Evolutionary conservation across 1,140 invertebrate species (phyloP).

Genomic region (Ooceraea biroi): DNA sequence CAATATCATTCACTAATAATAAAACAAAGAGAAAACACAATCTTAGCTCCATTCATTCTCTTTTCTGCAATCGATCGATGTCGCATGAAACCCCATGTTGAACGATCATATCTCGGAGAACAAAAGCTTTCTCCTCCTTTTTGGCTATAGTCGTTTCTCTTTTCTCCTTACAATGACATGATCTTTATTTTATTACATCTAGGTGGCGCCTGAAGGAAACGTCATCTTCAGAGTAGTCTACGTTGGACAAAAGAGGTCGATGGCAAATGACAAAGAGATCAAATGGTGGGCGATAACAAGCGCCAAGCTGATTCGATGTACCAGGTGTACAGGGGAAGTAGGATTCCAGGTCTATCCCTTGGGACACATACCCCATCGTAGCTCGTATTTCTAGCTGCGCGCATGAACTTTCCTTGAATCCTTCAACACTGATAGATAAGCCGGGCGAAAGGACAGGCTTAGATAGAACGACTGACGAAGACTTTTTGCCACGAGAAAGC

Average conservation of each 20-base stretch:
- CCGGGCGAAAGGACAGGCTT: slow-evolving; percentile 40
- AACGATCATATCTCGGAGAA: slow-evolving; percentile 19
- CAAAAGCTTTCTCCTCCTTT: slow-evolving; percentile 13
- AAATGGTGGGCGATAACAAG: slow-evolving; percentile 68
- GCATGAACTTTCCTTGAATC: slow-evolving; percentile 60
- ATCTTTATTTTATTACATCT: slow-evolving; percentile 34
- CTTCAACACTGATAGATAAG: slow-evolving; percentile 68
- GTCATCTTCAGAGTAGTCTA: slow-evolving; percentile 25
- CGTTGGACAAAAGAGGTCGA: slow-evolving; percentile 53
- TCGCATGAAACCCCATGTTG: not conserved
- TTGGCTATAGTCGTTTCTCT: not conserved
- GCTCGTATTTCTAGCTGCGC: slow-evolving; percentile 53
- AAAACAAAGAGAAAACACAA: slow-evolving; percentile 12
- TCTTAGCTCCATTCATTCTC: not conserved
- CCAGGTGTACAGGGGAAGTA: slow-evolving; percentile 21
- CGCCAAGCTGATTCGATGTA: slow-evolving; percentile 68
- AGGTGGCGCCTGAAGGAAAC: slow-evolving; percentile 2
- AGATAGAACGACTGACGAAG: slow-evolving; percentile 35
- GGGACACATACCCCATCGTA: slow-evolving; percentile 57
- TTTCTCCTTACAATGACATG: not conserved
- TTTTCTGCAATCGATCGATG: slow-evolving; percentile 15
- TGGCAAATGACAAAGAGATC: slow-evolving; percentile 66
- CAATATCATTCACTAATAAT: not conserved
- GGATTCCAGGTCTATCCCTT: slow-evolving; percentile 29
- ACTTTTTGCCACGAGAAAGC: slow-evolving; percentile 27